phyloP scores from a whole-genome alignment of 2,888 invertebrate genomes.

The Lapara coniferarum region DNA sequence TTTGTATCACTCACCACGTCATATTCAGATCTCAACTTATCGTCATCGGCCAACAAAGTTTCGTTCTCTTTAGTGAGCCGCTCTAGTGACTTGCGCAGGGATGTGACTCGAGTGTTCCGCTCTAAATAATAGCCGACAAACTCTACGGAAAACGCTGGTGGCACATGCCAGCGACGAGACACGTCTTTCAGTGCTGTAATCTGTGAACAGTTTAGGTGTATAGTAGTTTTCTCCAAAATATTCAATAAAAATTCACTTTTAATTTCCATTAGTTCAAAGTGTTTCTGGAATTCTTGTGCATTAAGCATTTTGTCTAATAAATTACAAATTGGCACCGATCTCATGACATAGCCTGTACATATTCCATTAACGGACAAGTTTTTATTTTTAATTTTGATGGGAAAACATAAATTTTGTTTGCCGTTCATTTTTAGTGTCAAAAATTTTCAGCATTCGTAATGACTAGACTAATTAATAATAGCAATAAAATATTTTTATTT shows the following conservation, averaged over 20 bases:
- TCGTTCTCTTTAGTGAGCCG: conserved; percentile 89
- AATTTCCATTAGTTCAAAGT: no score
- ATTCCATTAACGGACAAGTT: no score
- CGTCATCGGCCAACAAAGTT: conserved; percentile 90
- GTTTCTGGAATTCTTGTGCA: no score
- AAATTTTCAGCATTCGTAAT: not conserved
- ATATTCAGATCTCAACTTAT: conserved; percentile 88
- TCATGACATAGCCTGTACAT: not conserved
- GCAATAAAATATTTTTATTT: no score
- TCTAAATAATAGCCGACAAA: conserved; percentile 97
- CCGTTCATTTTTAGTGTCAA: not conserved
- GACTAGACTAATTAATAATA: no score
- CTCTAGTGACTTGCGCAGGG: conserved; percentile 90
- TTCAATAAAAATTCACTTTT: no score
- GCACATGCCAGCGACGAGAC: conserved; percentile 96
- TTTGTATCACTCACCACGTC: conserved; percentile 84
- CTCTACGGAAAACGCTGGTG: conserved; percentile 96
- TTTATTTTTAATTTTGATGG: no score
- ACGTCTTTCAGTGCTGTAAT: conserved; percentile 92
- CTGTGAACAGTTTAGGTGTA: conserved; percentile 44
- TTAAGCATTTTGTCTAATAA: no score
- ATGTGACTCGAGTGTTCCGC: conserved; percentile 91
- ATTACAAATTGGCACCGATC: no score
- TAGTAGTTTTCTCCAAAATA: no score
- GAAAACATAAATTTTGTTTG: no score